Conservation (phyloP, 1,140 invertebrate genomes). For the Linepithema humile region DNA sequence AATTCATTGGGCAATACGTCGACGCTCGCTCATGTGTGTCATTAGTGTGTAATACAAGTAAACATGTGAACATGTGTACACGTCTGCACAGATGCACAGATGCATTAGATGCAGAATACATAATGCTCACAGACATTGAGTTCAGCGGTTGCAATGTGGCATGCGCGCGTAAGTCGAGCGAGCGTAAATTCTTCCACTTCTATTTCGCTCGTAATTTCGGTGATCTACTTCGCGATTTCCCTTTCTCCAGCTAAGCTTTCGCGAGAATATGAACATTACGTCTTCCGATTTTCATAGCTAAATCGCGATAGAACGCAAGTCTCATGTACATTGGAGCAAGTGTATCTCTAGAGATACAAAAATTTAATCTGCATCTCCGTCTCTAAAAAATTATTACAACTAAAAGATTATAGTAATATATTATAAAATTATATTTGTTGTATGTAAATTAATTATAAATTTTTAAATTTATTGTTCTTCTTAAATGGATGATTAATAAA, state of each 20-base stretch:
- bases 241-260: background rate
- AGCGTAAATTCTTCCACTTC: constrained; percentile 9
- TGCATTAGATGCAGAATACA: background rate
- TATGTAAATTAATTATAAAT: too few species aligned
- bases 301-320: background rate
- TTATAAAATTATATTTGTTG: background rate
- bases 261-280: background rate
- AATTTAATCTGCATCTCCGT: too few species aligned
- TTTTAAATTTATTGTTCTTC: background rate
- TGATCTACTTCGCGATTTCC: constrained; percentile 9
- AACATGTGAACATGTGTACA: constrained; percentile 10
- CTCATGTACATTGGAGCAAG: background rate
- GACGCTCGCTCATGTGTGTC: constrained; percentile 24
- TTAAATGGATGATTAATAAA: background rate
- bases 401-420: background rate
- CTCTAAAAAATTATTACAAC: background rate
- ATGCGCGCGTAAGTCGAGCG: background rate
- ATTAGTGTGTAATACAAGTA: background rate
- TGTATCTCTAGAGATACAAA: too few species aligned
- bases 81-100: background rate
- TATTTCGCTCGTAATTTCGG: background rate
- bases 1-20: constrained; percentile 77
- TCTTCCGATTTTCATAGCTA: background rate
- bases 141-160: background rate
- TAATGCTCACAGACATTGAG: too few species aligned